A percentile compares a stretch with the other conserved stretches of the same genome.
Evolutionary conservation across 1,140 invertebrate species (phyloP).

Genomic region (Drosophila pseudoobscura): DNA sequence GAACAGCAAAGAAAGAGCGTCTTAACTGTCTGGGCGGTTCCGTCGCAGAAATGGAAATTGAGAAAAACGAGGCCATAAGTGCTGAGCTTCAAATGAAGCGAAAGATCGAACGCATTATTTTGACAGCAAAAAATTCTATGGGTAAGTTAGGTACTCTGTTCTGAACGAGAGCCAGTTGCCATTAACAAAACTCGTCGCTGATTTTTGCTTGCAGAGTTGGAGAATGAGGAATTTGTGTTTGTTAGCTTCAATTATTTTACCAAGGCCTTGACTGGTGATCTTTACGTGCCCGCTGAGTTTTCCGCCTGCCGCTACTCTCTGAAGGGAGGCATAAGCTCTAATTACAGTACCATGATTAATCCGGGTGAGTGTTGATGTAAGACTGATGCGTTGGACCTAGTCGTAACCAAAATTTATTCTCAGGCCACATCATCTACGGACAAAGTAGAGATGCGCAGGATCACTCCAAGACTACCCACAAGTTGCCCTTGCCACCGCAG

Average conservation of each 20-base stretch:
- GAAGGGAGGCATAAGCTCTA: constrained; percentile 46
- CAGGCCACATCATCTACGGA: constrained; percentile 60
- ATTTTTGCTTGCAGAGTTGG: constrained; percentile 36
- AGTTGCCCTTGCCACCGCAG: constrained; percentile 65
- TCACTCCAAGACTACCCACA: constrained; percentile 54
- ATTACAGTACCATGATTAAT: constrained; percentile 66
- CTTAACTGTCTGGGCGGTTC: constrained; percentile 51
- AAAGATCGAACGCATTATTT: constrained; percentile 53
- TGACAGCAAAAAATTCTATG: constrained; percentile 21
- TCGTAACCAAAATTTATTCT: neutral
- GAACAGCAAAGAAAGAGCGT: neutral
- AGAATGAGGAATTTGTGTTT: constrained; percentile 55
- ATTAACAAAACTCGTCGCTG: neutral
- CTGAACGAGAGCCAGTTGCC: too few relatives aligned
- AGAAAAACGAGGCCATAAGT: constrained; percentile 21
- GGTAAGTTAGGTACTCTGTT: constrained; percentile 26
- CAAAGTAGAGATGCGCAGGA: constrained; percentile 52
- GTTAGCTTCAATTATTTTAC: constrained; percentile 69
- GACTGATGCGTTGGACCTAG: too few relatives aligned
- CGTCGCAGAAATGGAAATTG: constrained; percentile 32
- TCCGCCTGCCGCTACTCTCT: constrained; percentile 63
- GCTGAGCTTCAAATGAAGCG: constrained; percentile 51
- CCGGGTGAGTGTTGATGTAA: constrained; percentile 48
- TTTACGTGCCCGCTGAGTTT: constrained; percentile 75
- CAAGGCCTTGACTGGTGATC: constrained; percentile 30